These are phyloP conservation scores for Sterrhoptilus dennistouni DNA, from an alignment of 2,113 vertebrate species.

Conservation along the genomic window DNA sequence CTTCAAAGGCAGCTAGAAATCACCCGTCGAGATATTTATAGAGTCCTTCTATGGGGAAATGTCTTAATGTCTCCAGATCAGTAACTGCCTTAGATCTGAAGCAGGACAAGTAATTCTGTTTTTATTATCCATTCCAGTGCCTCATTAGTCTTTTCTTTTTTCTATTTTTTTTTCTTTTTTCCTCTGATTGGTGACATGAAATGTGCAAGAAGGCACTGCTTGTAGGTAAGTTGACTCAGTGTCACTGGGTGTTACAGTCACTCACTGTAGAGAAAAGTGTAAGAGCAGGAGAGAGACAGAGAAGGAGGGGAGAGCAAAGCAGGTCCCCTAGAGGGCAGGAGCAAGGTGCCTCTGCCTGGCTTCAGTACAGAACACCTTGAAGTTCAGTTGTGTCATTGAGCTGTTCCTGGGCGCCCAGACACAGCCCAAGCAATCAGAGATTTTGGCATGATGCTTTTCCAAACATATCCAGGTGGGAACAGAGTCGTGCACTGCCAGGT, in stretches of 20 bases:
- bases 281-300: background rate
- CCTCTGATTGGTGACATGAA: background rate
- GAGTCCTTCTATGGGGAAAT: background rate
- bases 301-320: background rate
- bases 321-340: background rate
- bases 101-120: background rate
- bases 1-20: constrained; percentile 47
- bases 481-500: background rate
- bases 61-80: constrained; percentile 19
- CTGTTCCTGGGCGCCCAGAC: background rate
- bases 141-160: background rate
- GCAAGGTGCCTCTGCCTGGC: background rate
- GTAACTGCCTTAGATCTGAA: constrained; percentile 16
- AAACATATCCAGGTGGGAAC: rapidly evolving
- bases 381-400: background rate
- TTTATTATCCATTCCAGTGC: background rate
- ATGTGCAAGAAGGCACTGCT: background rate
- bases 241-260: background rate
- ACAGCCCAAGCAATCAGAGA: background rate
- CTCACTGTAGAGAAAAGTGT: background rate
- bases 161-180: background rate
- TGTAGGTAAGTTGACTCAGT: background rate
- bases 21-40: constrained; percentile 39
- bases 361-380: background rate
- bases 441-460: background rate